Evolutionary conservation across 2,113 vertebrate genomes (phyloP), one percentile per base, ranked within the genome.

Genomic region (Litocranius walleri): DNA sequence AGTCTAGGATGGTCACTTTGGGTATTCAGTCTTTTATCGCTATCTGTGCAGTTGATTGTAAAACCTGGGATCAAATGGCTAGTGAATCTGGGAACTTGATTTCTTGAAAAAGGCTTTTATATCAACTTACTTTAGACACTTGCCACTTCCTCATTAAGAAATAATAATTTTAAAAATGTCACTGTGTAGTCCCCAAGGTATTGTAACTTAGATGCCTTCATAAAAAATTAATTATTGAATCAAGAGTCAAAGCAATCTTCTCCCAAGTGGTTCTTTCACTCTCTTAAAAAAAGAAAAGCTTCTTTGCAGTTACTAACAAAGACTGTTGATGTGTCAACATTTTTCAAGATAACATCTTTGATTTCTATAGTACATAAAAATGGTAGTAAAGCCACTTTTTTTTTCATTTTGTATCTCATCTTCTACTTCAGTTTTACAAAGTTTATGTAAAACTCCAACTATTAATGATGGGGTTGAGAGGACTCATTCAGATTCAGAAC

Each of bases 171-270:
- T 57, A 25, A 67, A 78, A 54, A 87, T 94, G 89, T 97, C 86
- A 96, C 27, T 95, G 30, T 95, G 87, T 88, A 94, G 13, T 96
- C 89, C 86, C 77, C 77, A 83, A 64, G 56, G 97, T 87, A 94
- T 19, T 97, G 85, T 96, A 85, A 77, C 64, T 77, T 97, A 96
- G 64, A 89, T 94, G 33, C 85, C 93, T 97, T 98, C 96, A 93
- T 98, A 85, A 98, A 97, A 97, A 88, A 97, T 95, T 94, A 96
- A 97, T 92, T 88, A 48, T 56, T 92, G 88, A 92, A 82, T 94
- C 64, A 95, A 80, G 40, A 96, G 27, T 50, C 78, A 95, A 91
- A 96, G 74, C 88, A 93, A 40, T 45, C 52, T 89, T 94, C 71
- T 94, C 84, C 59, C 59, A 83, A 98, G 77, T 88, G 81, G 88